Evolutionary conservation across 2,113 vertebrate genomes (phyloP).

Genomic region (Regulus satrapa): DNA sequence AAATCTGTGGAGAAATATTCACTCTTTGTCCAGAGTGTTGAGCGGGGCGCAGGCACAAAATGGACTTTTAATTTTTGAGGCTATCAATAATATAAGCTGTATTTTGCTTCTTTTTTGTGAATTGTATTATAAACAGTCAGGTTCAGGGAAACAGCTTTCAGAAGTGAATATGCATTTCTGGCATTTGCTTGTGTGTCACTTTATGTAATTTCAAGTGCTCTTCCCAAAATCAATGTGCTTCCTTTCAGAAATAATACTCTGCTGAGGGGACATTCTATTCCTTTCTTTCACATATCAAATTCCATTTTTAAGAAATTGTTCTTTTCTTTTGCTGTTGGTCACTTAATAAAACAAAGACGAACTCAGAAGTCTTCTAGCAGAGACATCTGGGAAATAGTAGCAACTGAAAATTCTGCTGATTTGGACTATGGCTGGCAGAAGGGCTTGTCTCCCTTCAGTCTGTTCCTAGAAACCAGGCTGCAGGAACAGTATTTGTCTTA

Average conservation of each 20-base stretch:
- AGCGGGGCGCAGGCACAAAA: not conserved
- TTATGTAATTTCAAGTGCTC: not conserved
- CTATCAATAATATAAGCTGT: not conserved
- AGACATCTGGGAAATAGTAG: conserved; percentile 21
- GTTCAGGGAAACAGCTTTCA: not conserved
- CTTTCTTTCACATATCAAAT: conserved; percentile 16
- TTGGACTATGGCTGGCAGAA: not conserved
- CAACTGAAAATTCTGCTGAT: not conserved
- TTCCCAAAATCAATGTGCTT: conserved; percentile 32
- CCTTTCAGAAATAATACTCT: conserved; percentile 17
- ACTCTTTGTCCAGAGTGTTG: not conserved
- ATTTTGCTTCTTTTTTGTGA: not conserved
- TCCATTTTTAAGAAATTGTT: not conserved
- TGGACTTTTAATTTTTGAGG: not conserved
- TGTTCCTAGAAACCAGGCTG: conserved; percentile 16
- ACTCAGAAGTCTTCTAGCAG: not conserved
- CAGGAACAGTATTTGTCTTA: not conserved
- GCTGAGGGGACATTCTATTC: conserved; percentile 59
- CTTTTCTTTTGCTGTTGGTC: conserved; percentile 5
- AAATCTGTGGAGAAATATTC: not conserved
- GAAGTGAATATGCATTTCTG: not conserved
- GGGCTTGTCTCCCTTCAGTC: not conserved
- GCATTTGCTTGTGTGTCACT: not conserved
- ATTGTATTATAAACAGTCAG: not conserved
- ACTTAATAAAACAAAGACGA: conserved; percentile 36